Base-by-base conservation (phyloP, 2,797 vertebrate genomes). In the Melanotaenia maccullochi region DNA sequence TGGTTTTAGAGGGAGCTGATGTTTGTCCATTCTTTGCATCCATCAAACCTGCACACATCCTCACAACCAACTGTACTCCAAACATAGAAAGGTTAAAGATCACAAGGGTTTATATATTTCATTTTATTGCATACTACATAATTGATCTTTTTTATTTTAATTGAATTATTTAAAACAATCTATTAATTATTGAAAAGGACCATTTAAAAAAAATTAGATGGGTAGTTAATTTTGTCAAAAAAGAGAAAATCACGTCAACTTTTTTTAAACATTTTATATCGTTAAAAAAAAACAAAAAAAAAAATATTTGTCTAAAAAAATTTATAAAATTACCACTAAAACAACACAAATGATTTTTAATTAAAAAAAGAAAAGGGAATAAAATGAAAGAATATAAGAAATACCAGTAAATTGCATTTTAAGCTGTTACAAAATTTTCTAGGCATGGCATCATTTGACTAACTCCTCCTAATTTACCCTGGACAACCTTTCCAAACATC, bases 1-100 rank as follows among this genome's bases (percentile, higher is more conserved):
- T 94, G 90, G 92, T 93, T 93, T 91, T 92, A 88, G 89, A 92
- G 89, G 85, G 86, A 90, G 89, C 88, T 90, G 86, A 86, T 93
- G 93, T 90, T 92, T 91, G 86, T 89, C 86, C 91, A 91, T 93
- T 93, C 86, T 91, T 89, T 89, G 84, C 89, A 90, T 88, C 90
- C 82, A 82, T 92, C 89, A 90, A 81, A 85, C 88, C 85, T n/a
- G 63, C 79, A 81, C 82, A 78, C 71, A 60, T 24, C 68, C 81
- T 78, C 87, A 78, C 85, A 84, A 71, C 67, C 60, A 74, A 86
- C 83, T 87, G 78, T 59, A 80, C 83, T 85, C 75, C 68, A 82
- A 76, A 81, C 69, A 84, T 67, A 72, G 72, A 87, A 90, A 85
- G 89, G 87, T 87, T 89, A 86, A 77, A 90, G 83, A 90, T 87